Conservation (phyloP, 1,140 invertebrate species). For the Wasmannia auropunctata region DNA sequence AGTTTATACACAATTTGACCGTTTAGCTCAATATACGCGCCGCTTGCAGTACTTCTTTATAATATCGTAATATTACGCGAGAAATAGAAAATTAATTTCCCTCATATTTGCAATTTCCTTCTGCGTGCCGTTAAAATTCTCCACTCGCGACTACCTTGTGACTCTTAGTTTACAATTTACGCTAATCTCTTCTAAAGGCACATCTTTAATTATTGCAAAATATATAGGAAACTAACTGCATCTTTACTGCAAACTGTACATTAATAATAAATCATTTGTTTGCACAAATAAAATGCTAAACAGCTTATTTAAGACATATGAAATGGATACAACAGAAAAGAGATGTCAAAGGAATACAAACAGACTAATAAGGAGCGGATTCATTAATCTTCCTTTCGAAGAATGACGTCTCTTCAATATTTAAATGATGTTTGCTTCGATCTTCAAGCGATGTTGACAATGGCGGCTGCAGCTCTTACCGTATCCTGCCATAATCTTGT, state of each 20-base stretch:
- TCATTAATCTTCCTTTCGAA: constrained; percentile 8
- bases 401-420: not conserved
- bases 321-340: not conserved
- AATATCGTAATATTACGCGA: not conserved
- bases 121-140: not conserved
- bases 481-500: not conserved
- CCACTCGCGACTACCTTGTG: not conserved
- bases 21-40: not conserved
- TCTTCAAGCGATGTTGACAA: not conserved
- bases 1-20: not conserved
- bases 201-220: not conserved
- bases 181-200: not conserved
- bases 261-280: not conserved
- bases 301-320: not conserved
- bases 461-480: not conserved
- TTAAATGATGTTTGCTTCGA: not conserved
- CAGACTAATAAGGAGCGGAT: not conserved
- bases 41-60: not conserved
- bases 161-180: not conserved
- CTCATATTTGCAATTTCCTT: not conserved
- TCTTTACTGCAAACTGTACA: not conserved
- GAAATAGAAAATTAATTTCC: not conserved
- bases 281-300: not conserved
- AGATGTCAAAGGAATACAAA: not conserved
- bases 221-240: not conserved